Evolutionary conservation across 2,797 vertebrate species (phyloP), one percentile per base, ranked within the genome.

Genomic region (Enteromius afrohamiltoni): DNA sequence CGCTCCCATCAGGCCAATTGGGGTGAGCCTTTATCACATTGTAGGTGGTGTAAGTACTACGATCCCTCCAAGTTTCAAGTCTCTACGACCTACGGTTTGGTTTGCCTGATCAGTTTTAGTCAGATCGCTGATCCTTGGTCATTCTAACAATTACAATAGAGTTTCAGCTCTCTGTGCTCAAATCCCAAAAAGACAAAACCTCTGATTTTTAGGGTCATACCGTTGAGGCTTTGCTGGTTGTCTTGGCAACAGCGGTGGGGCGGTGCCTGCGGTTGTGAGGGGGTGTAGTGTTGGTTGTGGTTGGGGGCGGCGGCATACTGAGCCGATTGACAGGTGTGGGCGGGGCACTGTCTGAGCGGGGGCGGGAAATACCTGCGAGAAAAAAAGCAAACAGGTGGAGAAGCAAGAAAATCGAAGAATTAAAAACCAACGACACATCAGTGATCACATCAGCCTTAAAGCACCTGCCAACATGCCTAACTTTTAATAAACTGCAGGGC

Each of bases 341-440:
- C 0, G 97, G 97, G 34, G 97, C 96, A 14, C 97, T 98, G 81
- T 97, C 97, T 21, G 97, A 96, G 1, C 97, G 93, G 47, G 97
- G 97, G 10, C 97, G 95, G 29, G 97, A 97, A 89, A 98, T 95
- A 87, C 97, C 97, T 97, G 91, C 4, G 49, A 69, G 70, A 60
- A 40, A 40, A 83, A 82, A 64, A 83, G 42, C 9, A 74, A 62
- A 26, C 3, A n/a, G 9, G 34, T 10, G 62, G 8, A 37, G 16
- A 55, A 40, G 31, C 42, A 60, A 58, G 58, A 34, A 71, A 68
- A 21, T 14, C 49, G 55, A 21, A 76, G 3, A 21, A 29, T 70
- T 31, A 82, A 51, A 42, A 29, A 73, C 9, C 62, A 64, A 64
- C 8, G 26, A 29, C n/a, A 42, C 53, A 23, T 26, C 19, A 45